These are phyloP conservation scores for Asteroscopus sphinx DNA, from an alignment of 2,888 invertebrate species.

Conservation along the genomic window DNA sequence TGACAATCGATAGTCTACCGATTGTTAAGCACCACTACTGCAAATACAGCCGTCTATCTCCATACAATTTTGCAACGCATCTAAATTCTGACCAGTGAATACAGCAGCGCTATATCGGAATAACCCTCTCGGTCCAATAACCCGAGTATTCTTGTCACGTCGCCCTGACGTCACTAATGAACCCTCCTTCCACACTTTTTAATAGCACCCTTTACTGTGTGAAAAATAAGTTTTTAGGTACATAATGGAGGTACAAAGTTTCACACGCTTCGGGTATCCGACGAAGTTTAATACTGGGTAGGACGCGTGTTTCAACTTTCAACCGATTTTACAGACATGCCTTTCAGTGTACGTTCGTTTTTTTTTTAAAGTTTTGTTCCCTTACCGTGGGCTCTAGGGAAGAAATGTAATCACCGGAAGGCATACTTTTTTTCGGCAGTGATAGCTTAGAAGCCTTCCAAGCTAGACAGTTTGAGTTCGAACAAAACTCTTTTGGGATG, in stretches of 20 bases:
- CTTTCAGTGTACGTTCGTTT: not conserved
- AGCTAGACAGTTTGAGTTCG: too few species aligned
- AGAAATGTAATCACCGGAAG: too few species aligned
- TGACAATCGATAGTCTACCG: too few species aligned
- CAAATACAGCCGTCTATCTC: not conserved
- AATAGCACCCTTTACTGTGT: slow-evolving; percentile 59
- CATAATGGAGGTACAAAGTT: slow-evolving; percentile 44
- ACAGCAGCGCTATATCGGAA: slow-evolving; percentile 20
- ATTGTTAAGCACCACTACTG: too few species aligned
- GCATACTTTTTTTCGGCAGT: too few species aligned
- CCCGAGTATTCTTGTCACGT: slow-evolving; percentile 65
- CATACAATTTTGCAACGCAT: slow-evolving; percentile 2
- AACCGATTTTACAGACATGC: slow-evolving; percentile 1
- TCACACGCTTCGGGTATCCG: not conserved
- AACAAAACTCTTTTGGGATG: too few species aligned
- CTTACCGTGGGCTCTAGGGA: too few species aligned
- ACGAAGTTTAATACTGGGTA: slow-evolving; percentile 34
- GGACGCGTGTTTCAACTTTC: slow-evolving; percentile 23
- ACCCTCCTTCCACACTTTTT: slow-evolving; percentile 63
- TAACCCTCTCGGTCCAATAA: slow-evolving; percentile 48
- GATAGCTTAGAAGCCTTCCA: too few species aligned
- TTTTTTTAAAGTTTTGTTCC: not conserved
- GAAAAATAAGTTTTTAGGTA: slow-evolving; percentile 58
- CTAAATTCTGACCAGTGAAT: slow-evolving; percentile 24
- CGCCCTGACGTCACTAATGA: slow-evolving; percentile 64